These are phyloP conservation scores for Monodelphis domestica DNA, from an alignment of 2,797 vertebrate species.

Conservation along the genomic window DNA sequence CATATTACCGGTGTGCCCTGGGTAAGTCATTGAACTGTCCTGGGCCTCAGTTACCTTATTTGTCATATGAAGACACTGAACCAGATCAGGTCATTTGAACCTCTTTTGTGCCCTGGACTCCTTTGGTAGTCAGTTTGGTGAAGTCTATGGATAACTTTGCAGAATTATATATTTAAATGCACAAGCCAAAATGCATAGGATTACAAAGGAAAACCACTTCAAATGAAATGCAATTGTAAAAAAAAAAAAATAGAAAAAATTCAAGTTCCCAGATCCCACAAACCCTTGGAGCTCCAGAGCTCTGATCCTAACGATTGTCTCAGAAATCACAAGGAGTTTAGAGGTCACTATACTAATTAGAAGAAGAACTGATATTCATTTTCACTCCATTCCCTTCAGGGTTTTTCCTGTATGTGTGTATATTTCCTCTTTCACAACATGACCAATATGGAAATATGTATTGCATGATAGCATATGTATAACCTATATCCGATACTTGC, in stretches of 20 bases:
- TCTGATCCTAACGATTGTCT: background rate
- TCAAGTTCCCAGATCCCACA: background rate
- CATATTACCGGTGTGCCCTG: slow-evolving; percentile 18
- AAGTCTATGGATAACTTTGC: background rate
- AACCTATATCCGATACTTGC: no score
- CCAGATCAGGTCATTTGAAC: background rate
- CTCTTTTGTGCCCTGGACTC: background rate
- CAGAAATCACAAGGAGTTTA: background rate
- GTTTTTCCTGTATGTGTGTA: no score
- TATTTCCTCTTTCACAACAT: no score
- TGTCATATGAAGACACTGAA: background rate
- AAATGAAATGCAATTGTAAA: background rate
- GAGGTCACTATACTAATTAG: background rate
- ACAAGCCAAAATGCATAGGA: background rate
- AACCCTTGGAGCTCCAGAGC: background rate
- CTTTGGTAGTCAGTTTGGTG: background rate
- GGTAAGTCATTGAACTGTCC: background rate
- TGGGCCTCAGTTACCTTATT: background rate
- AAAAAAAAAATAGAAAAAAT: background rate
- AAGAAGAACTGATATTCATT: background rate
- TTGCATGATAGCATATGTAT: no score
- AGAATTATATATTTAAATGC: background rate
- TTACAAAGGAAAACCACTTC: background rate
- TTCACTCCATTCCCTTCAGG: no score
- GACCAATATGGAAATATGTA: no score